phyloP scores from a whole-genome alignment of 2,113 vertebrate species.

The Cichladusa arquata region DNA sequence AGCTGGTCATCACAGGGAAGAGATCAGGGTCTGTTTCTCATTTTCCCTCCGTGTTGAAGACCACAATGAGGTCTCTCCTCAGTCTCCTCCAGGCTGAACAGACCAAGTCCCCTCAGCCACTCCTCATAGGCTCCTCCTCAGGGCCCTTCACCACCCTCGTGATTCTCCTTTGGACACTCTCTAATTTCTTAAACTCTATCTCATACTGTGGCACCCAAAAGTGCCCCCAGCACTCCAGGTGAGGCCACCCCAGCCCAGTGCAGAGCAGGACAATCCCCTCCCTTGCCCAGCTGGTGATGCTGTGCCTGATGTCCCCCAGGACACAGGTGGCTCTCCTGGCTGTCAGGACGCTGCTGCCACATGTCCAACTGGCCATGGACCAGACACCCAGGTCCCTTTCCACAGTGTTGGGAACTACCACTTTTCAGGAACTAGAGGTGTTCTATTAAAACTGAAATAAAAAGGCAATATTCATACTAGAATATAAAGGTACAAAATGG shows the following conservation, averaged over 20 bases:
- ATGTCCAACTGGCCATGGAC: not conserved
- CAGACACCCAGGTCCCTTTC: not conserved
- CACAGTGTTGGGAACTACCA: not conserved
- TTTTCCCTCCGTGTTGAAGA: not conserved
- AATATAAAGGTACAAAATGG: not conserved
- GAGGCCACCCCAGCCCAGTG: no score
- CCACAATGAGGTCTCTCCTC: not conserved
- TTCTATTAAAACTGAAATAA: not conserved
- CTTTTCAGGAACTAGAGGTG: not conserved
- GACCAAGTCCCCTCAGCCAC: not conserved
- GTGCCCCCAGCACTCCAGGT: no score
- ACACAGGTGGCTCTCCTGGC: fast-evolving
- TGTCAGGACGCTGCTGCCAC: not conserved
- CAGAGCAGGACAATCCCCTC: not conserved
- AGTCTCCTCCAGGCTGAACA: not conserved
- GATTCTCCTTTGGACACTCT: no score
- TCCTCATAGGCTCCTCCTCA: no score
- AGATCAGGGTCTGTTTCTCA: not conserved
- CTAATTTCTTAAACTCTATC: no score
- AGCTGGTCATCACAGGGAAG: not conserved
- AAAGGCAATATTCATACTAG: not conserved
- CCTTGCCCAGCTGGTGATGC: fast-evolving
- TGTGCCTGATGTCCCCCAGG: no score
- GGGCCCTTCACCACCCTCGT: no score
- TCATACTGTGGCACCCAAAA: no score